Percentiles rank a stretch among this genome's conserved stretches.
Conservation (phyloP, 2,888 invertebrate species). For the Caenorhabditis sulstoni region DNA sequence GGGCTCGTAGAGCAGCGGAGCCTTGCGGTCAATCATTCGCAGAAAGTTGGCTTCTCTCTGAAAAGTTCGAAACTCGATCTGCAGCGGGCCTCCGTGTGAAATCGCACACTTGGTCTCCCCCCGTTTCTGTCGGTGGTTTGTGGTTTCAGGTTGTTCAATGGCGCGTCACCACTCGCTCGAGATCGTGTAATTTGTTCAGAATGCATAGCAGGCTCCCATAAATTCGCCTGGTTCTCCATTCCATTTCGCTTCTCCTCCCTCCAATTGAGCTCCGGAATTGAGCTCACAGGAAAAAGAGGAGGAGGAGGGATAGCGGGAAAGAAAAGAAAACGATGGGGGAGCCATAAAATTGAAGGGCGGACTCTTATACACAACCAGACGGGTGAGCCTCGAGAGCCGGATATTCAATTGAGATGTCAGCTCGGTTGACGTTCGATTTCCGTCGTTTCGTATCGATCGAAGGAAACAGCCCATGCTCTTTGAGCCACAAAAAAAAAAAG, state of each 20-base stretch:
- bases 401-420: constrained; percentile 19
- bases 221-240: constrained; percentile 63
- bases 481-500: constrained; percentile 2
- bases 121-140: constrained; percentile 26
- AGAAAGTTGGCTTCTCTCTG: constrained; percentile 81
- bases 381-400: constrained; percentile 16
- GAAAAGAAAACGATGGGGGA: constrained; percentile 27
- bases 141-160: neutral
- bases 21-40: constrained; percentile 80
- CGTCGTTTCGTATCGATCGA: constrained; percentile 13
- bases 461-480: neutral
- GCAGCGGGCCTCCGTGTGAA: constrained; percentile 14
- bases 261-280: constrained; percentile 46
- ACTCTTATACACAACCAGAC: constrained; percentile 37
- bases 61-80: constrained; percentile 37
- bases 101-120: constrained; percentile 27
- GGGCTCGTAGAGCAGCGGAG: constrained; percentile 80
- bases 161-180: neutral
- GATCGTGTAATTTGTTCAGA: too few relatives aligned
- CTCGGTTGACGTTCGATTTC: constrained; percentile 8
- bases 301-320: constrained; percentile 21
- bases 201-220: constrained; percentile 14
- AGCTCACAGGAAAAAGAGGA: constrained; percentile 20
- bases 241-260: constrained; percentile 8
- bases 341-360: constrained; percentile 50